Evolutionary conservation across 2,113 vertebrate species (phyloP).

Genomic region (Phoxinus phoxinus): DNA sequence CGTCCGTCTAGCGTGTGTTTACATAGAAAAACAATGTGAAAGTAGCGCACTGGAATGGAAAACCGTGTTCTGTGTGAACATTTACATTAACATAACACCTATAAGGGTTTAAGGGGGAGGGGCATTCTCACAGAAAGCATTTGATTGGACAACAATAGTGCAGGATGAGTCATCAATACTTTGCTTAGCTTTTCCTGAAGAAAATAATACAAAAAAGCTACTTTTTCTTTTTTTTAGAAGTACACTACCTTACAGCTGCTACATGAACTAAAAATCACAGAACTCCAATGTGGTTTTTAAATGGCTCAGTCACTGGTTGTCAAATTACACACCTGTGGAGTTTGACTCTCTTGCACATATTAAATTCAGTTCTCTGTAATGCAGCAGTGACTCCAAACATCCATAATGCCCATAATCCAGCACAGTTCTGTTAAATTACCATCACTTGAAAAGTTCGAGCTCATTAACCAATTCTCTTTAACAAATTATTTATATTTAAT

Average conservation of each 20-base stretch:
- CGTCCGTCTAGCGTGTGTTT: no score
- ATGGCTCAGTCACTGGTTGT: background rate
- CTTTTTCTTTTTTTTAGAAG: no score
- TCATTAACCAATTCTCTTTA: conserved; percentile 32
- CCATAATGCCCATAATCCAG: conserved; percentile 3
- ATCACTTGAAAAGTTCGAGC: background rate
- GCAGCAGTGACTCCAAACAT: background rate
- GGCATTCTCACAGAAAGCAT: no score
- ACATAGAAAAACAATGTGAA: no score
- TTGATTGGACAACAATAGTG: no score
- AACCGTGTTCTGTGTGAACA: no score
- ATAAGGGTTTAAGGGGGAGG: no score
- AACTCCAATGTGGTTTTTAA: background rate
- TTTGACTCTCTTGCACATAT: background rate
- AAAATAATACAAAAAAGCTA: no score
- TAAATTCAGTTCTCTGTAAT: conserved; percentile 8
- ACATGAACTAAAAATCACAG: background rate
- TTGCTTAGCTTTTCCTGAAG: no score
- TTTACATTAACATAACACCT: no score
- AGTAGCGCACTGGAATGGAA: no score
- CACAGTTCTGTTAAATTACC: background rate
- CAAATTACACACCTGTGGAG: background rate
- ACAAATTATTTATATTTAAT: conserved; percentile 20
- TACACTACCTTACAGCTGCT: background rate
- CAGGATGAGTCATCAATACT: no score